Evolutionary conservation across 2,113 vertebrate genomes (phyloP).

Genomic region (Corythornis vintsioides): DNA sequence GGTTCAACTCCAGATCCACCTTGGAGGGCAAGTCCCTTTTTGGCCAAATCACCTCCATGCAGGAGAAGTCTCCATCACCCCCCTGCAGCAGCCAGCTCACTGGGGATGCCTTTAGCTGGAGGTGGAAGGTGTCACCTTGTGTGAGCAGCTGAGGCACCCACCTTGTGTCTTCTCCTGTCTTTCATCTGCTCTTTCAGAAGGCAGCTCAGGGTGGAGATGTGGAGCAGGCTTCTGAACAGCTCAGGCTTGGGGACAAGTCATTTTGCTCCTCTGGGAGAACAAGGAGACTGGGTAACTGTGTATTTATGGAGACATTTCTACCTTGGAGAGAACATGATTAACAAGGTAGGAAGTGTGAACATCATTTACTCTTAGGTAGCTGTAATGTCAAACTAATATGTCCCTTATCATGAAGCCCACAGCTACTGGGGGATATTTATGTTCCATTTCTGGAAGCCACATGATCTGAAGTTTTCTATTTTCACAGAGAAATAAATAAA

Average conservation of each 20-base stretch:
- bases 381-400: neutral
- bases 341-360: neutral
- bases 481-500: neutral
- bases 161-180: neutral
- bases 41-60: neutral
- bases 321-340: neutral
- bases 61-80: neutral
- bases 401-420: neutral
- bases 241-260: rapidly evolving
- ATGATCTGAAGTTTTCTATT: neutral
- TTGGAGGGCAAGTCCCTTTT: neutral
- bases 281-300: rapidly evolving
- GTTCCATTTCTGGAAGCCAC: neutral
- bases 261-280: neutral
- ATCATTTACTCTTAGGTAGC: neutral
- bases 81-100: neutral
- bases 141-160: neutral
- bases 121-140: rapidly evolving
- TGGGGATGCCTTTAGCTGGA: neutral
- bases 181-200: neutral
- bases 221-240: neutral
- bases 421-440: neutral
- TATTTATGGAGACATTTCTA: neutral
- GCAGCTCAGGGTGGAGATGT: rapidly evolving
- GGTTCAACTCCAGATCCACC: neutral